These are phyloP conservation scores for Sylvia borin DNA, from an alignment of 2,797 vertebrate genomes.

Conservation along the genomic window DNA sequence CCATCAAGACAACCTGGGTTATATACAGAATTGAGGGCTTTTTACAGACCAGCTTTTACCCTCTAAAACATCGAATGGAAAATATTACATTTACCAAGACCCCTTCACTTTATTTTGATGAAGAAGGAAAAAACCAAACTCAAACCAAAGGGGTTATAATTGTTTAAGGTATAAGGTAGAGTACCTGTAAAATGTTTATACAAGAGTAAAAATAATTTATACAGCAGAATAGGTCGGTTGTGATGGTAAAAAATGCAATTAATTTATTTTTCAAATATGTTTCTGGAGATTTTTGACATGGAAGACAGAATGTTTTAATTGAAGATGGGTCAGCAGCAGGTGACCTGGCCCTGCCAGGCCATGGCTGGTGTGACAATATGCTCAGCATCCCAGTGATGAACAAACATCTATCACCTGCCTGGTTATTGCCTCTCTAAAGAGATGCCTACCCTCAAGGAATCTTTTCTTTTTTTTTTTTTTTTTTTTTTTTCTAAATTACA, in stretches of 20 bases:
- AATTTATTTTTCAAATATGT: neutral
- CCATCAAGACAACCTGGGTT: neutral
- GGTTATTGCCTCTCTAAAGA: neutral
- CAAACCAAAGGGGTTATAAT: neutral
- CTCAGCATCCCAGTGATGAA: neutral
- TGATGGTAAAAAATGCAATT: neutral
- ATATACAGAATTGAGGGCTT: neutral
- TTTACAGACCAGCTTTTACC: neutral
- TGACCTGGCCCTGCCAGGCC: neutral
- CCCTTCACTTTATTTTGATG: neutral
- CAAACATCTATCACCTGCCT: neutral
- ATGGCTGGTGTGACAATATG: neutral
- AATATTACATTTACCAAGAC: neutral
- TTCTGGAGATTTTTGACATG: neutral
- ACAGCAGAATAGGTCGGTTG: neutral
- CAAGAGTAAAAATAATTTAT: fast-evolving
- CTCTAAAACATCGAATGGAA: neutral
- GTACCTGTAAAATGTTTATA: neutral
- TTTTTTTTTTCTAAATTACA: neutral
- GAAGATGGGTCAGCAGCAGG: neutral
- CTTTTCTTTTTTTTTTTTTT: neutral
- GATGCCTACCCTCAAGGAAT: neutral
- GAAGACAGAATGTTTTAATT: neutral
- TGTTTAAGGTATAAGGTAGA: neutral
- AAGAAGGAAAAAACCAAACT: neutral